Conservation (phyloP, 2,888 invertebrate genomes). For the Syrista parreyssii region DNA sequence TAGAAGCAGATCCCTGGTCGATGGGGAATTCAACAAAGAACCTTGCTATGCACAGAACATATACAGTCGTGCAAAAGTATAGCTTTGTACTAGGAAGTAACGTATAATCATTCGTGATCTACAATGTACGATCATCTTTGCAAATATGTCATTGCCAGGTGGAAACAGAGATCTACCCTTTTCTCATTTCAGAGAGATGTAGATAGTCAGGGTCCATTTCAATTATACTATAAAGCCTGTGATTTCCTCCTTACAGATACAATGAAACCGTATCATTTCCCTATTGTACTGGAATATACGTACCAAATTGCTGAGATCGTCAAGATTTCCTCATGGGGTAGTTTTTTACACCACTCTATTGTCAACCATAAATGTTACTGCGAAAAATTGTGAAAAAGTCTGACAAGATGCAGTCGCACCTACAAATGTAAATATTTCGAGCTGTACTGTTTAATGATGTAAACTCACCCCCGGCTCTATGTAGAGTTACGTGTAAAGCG, state of each 20-base stretch:
- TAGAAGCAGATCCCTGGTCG: not conserved
- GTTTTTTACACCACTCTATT: not conserved
- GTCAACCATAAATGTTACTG: not conserved
- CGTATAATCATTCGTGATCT: not conserved
- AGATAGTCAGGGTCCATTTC: not conserved
- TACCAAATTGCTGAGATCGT: not conserved
- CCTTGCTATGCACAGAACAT: too few species aligned
- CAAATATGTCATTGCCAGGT: not conserved
- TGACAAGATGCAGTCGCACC: not conserved
- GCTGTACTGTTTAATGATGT: conserved; percentile 35
- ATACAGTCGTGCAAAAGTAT: not conserved
- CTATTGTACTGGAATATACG: not conserved
- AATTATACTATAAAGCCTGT: not conserved
- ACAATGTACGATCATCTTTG: not conserved
- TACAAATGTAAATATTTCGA: conserved; percentile 40
- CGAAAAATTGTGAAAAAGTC: not conserved
- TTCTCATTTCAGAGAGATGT: not conserved
- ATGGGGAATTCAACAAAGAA: not conserved
- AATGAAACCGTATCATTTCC: not conserved
- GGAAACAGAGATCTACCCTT: not conserved
- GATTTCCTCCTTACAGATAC: not conserved
- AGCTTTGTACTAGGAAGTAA: not conserved
- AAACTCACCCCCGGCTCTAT: conserved; percentile 17
- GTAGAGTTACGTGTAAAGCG: not conserved
- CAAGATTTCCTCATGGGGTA: not conserved